These are phyloP conservation scores for Trypoxylus dichotomus DNA, from an alignment of 1,140 invertebrate genomes.

Conservation along the genomic window DNA sequence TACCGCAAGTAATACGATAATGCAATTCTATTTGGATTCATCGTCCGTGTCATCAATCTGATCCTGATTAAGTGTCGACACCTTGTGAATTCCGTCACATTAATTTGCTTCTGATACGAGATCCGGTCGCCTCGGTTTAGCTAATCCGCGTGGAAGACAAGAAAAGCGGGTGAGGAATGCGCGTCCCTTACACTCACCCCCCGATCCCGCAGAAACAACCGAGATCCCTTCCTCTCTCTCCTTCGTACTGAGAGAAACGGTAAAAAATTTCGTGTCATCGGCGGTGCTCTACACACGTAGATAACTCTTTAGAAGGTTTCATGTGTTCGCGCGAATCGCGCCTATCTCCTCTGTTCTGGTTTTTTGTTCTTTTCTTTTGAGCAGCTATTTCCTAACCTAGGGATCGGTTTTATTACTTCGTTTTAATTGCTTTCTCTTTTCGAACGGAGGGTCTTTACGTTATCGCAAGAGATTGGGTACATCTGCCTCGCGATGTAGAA, in stretches of 20 bases:
- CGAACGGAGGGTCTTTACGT: neutral
- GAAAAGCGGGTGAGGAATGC: neutral
- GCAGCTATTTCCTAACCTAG: neutral
- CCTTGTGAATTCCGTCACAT: conserved; percentile 26
- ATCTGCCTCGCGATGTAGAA: neutral
- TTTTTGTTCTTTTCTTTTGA: neutral
- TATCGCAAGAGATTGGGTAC: neutral
- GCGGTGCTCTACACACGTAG: conserved; percentile 1
- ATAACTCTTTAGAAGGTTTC: neutral
- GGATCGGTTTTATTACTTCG: conserved; percentile 16
- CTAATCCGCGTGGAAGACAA: neutral
- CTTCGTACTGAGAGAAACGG: neutral
- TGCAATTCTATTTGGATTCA: neutral
- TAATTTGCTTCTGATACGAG: conserved; percentile 25
- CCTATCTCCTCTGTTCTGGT: neutral
- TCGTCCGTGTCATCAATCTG: conserved; percentile 18
- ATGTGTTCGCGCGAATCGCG: neutral
- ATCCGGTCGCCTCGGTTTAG: neutral
- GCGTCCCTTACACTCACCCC: neutral
- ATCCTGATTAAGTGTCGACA: conserved; percentile 30
- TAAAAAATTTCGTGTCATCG: neutral
- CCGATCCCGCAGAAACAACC: neutral
- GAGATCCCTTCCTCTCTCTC: neutral
- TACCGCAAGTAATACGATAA: neutral
- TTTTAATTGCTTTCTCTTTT: conserved; percentile 20